Evolutionary conservation across 2,113 vertebrate species (phyloP).

Genomic region (Urocitellus parryii): DNA sequence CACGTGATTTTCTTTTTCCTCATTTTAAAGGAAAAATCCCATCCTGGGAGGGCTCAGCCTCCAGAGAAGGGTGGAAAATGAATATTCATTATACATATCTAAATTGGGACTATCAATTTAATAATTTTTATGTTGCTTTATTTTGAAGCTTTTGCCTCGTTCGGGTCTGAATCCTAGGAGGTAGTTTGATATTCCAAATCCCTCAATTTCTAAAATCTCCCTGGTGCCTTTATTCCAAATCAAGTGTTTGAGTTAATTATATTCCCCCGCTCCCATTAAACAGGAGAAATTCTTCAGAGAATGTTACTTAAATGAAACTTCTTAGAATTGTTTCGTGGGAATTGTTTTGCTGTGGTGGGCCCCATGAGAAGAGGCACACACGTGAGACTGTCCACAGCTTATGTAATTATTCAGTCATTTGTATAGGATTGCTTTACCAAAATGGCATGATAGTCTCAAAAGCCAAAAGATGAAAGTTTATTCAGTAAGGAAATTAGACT

Average conservation of each 20-base stretch:
- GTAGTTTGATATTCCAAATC: conserved; percentile 44
- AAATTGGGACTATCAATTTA: conserved; percentile 54
- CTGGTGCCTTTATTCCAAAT: conserved; percentile 64
- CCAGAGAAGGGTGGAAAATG: conserved; percentile 18
- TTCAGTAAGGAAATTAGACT: neutral
- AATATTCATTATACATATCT: conserved; percentile 62
- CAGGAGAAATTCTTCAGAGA: conserved; percentile 68
- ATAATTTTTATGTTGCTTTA: conserved; percentile 48
- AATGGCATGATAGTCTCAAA: conserved; percentile 8
- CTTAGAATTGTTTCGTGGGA: conserved; percentile 46
- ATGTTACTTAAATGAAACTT: conserved; percentile 62
- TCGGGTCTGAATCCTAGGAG: conserved; percentile 57
- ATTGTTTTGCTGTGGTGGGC: neutral
- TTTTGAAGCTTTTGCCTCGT: conserved; percentile 62
- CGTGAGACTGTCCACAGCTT: neutral
- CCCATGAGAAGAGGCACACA: neutral
- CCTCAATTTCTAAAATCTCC: conserved; percentile 66
- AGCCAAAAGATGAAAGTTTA: neutral
- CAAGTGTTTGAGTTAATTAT: conserved; percentile 65
- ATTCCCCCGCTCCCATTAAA: conserved; percentile 56
- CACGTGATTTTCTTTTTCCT: neutral
- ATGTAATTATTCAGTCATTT: conserved; percentile 10
- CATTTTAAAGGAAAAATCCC: conserved; percentile 43
- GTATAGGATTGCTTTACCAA: neutral
- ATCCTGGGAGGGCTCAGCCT: neutral